Percentiles rank a stretch among this genome's conserved stretches.
Conservation (phyloP, 2,888 invertebrate species). For the Lasioglossum oenotherae region DNA sequence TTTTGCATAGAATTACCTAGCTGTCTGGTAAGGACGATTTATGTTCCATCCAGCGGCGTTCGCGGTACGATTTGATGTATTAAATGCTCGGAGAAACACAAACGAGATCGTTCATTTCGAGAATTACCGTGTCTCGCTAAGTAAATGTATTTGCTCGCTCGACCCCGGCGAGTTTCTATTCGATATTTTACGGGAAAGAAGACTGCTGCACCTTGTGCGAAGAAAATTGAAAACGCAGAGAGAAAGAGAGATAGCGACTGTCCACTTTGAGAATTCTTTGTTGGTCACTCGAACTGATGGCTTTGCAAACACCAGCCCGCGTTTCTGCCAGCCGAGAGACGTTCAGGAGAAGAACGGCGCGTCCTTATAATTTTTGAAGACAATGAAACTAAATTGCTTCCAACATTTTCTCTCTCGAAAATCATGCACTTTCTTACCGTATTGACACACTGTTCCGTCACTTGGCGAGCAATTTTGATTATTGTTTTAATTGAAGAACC, state of each 20-base stretch:
- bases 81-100: constrained; percentile 13
- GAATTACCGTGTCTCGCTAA: constrained; percentile 9
- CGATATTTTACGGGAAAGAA: constrained; percentile 26
- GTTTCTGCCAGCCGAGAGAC: background rate
- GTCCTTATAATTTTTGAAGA: constrained; percentile 27
- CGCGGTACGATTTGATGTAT: background rate
- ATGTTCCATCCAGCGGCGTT: background rate
- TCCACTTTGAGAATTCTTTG: constrained; percentile 36
- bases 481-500: background rate
- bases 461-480: background rate
- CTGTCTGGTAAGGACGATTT: background rate
- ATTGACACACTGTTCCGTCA: background rate
- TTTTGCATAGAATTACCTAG: background rate
- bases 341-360: background rate
- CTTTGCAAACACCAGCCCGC: background rate
- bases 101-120: constrained; percentile 23
- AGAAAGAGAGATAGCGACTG: background rate
- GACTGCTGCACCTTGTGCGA: constrained; percentile 35
- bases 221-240: constrained; percentile 56
- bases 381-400: constrained; percentile 35
- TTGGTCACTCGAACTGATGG: constrained; percentile 23
- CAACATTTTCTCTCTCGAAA: background rate
- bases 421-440: background rate
- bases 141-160: constrained; percentile 27
- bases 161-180: constrained; percentile 13